Percentiles rank a stretch among this genome's conserved stretches.
Conservation (phyloP, 2,113 vertebrate species). For the Amia ocellicauda region DNA sequence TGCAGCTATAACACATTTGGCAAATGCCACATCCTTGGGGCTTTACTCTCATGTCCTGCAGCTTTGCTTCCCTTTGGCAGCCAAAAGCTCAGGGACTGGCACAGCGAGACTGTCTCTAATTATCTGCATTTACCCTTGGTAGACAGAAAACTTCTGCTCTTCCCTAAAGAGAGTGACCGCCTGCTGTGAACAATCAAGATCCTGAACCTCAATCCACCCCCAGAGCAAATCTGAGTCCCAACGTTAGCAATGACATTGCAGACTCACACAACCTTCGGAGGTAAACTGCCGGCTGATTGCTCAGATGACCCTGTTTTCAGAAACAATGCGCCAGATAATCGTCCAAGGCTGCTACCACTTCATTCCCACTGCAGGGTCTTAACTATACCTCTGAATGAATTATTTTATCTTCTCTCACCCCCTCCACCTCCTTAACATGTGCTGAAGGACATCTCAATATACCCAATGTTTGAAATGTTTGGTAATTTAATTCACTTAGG, state of each 20-base stretch:
- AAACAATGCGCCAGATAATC: background rate
- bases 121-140: slow-evolving; percentile 5
- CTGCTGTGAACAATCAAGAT: slow-evolving; percentile 5
- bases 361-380: background rate
- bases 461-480: too few relatives aligned
- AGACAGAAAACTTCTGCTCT: background rate
- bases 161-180: background rate
- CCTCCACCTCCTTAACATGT: too few relatives aligned
- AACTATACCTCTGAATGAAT: too few relatives aligned
- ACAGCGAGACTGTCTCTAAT: too few relatives aligned
- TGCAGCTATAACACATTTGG: background rate
- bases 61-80: background rate
- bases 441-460: too few relatives aligned
- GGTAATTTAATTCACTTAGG: too few relatives aligned
- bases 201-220: background rate
- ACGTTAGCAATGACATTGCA: background rate
- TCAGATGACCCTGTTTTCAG: background rate
- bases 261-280: background rate
- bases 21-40: background rate
- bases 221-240: background rate
- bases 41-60: background rate
- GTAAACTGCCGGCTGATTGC: background rate
- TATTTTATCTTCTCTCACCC: too few relatives aligned
- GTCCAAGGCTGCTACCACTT: background rate
- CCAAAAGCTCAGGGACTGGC: background rate